Evolutionary conservation across 2,113 vertebrate species (phyloP).

Genomic region (Ailurus styani): DNA sequence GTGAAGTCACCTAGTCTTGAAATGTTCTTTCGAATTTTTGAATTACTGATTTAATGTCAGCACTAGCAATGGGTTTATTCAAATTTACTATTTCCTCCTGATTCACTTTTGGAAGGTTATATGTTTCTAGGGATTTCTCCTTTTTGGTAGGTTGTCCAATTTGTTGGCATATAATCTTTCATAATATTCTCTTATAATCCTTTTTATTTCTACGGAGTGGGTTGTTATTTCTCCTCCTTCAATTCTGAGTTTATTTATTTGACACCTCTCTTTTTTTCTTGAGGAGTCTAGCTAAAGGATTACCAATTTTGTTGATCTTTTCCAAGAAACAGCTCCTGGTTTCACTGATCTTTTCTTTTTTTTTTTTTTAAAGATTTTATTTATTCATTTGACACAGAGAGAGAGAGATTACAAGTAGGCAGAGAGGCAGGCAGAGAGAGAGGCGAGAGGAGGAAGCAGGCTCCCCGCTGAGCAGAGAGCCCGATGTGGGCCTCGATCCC

Average conservation of each 20-base stretch:
- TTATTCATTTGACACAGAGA: too few relatives aligned
- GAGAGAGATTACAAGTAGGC: too few relatives aligned
- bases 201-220: background rate
- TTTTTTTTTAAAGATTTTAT: too few relatives aligned
- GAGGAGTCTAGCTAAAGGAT: background rate
- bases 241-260: background rate
- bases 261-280: background rate
- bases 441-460: too few relatives aligned
- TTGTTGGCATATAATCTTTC: background rate
- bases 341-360: background rate
- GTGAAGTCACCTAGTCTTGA: background rate
- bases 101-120: background rate
- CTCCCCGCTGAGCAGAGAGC: too few relatives aligned
- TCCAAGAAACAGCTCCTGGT: background rate
- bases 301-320: background rate
- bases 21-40: background rate
- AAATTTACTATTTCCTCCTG: background rate
- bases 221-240: background rate
- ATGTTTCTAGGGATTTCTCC: background rate
- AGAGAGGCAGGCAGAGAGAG: too few relatives aligned
- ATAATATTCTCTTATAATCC: background rate
- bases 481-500: too few relatives aligned
- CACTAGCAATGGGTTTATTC: background rate
- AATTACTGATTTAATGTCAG: background rate
- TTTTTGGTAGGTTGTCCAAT: background rate